Conservation (phyloP, 2,888 invertebrate genomes). For the Pemphredon lugubris region DNA sequence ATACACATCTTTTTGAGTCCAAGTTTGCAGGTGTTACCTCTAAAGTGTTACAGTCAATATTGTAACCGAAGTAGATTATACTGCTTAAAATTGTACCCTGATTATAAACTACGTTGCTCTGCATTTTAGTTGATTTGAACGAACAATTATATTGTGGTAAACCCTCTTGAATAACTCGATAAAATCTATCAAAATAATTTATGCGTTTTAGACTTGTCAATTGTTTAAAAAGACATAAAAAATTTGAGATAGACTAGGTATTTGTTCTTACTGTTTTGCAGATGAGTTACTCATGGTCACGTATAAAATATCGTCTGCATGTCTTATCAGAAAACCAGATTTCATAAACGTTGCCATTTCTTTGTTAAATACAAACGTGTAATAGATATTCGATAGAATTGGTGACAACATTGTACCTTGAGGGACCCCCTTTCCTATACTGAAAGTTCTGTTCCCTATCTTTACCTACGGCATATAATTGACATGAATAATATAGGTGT, state of each 20-base stretch:
- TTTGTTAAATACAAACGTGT: constrained; percentile 18
- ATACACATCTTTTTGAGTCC: constrained; percentile 1
- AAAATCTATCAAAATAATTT: constrained; percentile 27
- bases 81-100: not conserved
- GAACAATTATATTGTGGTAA: constrained; percentile 33
- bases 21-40: constrained; percentile 6
- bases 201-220: too few relatives aligned
- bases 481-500: too few relatives aligned
- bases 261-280: constrained; percentile 29
- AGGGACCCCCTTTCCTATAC: constrained; percentile 33
- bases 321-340: constrained; percentile 25
- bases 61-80: constrained; percentile 30
- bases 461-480: constrained; percentile 43
- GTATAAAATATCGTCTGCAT: constrained; percentile 41
- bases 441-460: not conserved
- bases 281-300: constrained; percentile 2
- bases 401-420: constrained; percentile 39
- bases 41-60: constrained; percentile 32
- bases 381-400: constrained; percentile 45
- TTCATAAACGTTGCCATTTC: constrained; percentile 12
- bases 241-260: not conserved
- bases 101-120: not conserved
- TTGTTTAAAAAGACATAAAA: not conserved
- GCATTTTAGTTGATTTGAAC: constrained; percentile 26
- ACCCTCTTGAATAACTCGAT: constrained; percentile 15